Evolutionary conservation across 2,888 invertebrate genomes (phyloP), one percentile per base, ranked within the genome.

Genomic region (Branchipolynoe longqiensis): DNA sequence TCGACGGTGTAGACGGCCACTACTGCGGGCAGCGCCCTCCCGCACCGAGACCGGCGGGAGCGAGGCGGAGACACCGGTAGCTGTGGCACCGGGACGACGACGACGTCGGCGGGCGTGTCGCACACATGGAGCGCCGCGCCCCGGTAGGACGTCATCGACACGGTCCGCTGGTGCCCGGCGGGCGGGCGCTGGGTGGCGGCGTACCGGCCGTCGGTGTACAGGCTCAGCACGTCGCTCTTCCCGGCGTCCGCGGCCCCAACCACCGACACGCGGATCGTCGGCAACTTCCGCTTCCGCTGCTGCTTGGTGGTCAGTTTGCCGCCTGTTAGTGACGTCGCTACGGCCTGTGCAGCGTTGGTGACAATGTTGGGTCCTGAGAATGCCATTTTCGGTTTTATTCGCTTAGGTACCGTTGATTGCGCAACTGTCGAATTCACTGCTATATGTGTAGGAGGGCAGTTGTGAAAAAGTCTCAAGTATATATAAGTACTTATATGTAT

Each of bases 1-100:
- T 78, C 78, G 14, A 78, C 78, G 31, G 25, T 48, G 78, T 78
- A 78, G n/a, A 78, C 78, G 14, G 41, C 78, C 14, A 78, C 25
- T 48, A 78, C n/a, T 22, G 36, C 69, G 18, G 33, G 36, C 69
- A 38, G 36, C 22, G 38, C 38, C 1, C 69, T 18, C 14, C 18
- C 12, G 22, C 62, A 6, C 3, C 12, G 36, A 1, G 36, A 38
- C 18, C 69, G 33, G 38, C 8, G 18, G 36, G 69, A 33, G 14
- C 36, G 33, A 8, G 48, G 48, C 48, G 48, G 48, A n/a, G n/a
- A n/a, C n/a, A n/a, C n/a, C n/a, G n/a, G n/a, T n/a, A n/a, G n/a
- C n/a, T n/a, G n/a, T n/a, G n/a, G n/a, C n/a, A n/a, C n/a, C n/a
- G n/a, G n/a, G n/a, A n/a, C n/a, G 33, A 73, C 40, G 38, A 38